Evolutionary conservation across 2,113 vertebrate genomes (phyloP).

Genomic region (Mystacornis crossleyi): DNA sequence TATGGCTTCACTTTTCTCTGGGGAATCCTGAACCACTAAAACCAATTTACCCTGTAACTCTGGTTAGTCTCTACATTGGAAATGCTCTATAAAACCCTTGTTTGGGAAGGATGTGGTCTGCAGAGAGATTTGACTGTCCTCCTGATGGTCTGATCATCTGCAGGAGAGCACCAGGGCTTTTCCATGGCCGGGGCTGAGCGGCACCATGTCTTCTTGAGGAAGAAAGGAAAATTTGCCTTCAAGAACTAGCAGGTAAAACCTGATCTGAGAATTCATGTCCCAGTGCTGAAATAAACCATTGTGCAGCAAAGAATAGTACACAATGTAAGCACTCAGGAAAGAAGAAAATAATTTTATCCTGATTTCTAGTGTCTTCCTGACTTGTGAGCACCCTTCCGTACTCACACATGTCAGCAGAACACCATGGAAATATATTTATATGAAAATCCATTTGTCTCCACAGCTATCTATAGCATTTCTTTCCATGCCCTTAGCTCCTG

Average conservation of each 20-base stretch:
- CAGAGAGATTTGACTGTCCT: not conserved
- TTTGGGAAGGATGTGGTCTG: not conserved
- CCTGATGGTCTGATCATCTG: not conserved
- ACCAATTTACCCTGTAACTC: not conserved
- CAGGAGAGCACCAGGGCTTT: not conserved
- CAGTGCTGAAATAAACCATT: slow-evolving; percentile 62
- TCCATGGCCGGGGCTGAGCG: not conserved
- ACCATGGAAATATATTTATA: slow-evolving; percentile 40
- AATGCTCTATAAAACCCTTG: not conserved
- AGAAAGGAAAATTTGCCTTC: slow-evolving; percentile 23
- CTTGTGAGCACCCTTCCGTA: slow-evolving; percentile 43
- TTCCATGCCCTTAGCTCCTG: not conserved
- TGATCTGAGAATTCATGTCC: slow-evolving; percentile 52
- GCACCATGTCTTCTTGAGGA: not conserved
- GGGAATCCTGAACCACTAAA: not conserved
- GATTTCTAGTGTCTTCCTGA: slow-evolving; percentile 60
- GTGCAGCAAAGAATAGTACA: slow-evolving; percentile 60
- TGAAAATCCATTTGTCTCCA: slow-evolving; percentile 51
- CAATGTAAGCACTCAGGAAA: slow-evolving; percentile 64
- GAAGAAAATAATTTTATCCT: slow-evolving; percentile 66
- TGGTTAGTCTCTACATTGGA: not conserved
- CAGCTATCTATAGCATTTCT: not conserved
- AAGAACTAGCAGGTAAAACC: slow-evolving; percentile 14
- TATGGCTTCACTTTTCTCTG: not conserved
- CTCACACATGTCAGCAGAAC: slow-evolving; percentile 57